Conservation (phyloP, 2,113 vertebrate genomes). For the Halichoeres trimaculatus region DNA sequence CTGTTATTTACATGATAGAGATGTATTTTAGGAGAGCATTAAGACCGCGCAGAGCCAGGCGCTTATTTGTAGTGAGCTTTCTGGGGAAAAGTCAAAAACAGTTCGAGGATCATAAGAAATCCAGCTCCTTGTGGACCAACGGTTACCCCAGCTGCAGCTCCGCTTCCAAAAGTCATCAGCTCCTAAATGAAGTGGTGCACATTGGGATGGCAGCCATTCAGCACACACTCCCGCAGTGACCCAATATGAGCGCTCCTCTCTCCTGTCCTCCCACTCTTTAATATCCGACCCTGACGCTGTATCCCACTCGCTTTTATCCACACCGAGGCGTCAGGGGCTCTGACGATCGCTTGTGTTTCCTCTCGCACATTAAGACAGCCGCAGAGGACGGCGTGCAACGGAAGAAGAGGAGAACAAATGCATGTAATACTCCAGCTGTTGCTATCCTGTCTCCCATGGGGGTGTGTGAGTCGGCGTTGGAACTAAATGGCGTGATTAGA, state of each 20-base stretch:
- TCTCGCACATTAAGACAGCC: constrained; percentile 70
- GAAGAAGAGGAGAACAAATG: constrained; percentile 50
- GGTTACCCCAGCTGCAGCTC: constrained; percentile 62
- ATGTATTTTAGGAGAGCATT: constrained; percentile 1
- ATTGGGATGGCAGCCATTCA: constrained; percentile 55
- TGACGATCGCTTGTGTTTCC: constrained; percentile 30
- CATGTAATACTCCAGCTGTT: constrained; percentile 30
- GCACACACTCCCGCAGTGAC: constrained; percentile 46
- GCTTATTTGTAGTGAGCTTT: constrained; percentile 8
- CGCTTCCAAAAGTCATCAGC: constrained; percentile 49
- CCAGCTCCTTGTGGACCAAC: constrained; percentile 13
- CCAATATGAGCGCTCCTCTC: constrained; percentile 31
- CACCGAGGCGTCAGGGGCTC: constrained; percentile 21
- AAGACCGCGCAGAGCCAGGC: neutral
- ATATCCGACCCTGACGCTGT: constrained; percentile 33
- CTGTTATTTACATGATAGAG: constrained; percentile 21
- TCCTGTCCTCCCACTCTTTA: constrained; percentile 33
- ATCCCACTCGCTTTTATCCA: constrained; percentile 15
- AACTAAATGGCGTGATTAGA: constrained; percentile 65
- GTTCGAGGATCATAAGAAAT: constrained; percentile 40
- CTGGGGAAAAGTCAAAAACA: constrained; percentile 25
- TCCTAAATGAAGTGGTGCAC: constrained; percentile 58
- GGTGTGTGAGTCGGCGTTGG: constrained; percentile 36
- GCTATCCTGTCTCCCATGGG: constrained; percentile 42
- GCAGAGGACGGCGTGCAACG: constrained; percentile 48